These are phyloP conservation scores for Caenorhabditis sp. DNA, from an alignment of 2,888 invertebrate species.

Conservation along the genomic window DNA sequence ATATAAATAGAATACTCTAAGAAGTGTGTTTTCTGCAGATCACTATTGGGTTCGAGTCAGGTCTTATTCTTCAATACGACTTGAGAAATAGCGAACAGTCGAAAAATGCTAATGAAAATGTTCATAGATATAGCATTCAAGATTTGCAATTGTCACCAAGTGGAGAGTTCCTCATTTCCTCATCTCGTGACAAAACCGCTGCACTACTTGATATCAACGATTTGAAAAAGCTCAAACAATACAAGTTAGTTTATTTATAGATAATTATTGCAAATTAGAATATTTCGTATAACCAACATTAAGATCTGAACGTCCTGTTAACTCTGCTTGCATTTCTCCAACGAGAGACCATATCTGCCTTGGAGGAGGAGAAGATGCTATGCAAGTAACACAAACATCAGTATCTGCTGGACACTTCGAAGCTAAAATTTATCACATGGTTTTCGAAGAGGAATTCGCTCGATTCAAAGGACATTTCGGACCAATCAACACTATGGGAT, in stretches of 20 bases:
- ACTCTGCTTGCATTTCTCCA: conserved; percentile 96
- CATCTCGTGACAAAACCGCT: conserved; percentile 93
- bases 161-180: conserved; percentile 83
- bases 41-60: conserved; percentile 43
- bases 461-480: conserved; percentile 99
- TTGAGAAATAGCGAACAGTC: conserved; percentile 76
- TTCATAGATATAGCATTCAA: conserved; percentile 78
- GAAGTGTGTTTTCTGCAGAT: conserved; percentile 7
- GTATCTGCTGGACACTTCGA: conserved; percentile 95
- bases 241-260: conserved; percentile 77
- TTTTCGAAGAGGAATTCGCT: conserved; percentile 96
- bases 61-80: conserved; percentile 86
- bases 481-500: conserved; percentile 96
- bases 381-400: conserved; percentile 91
- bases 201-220: conserved; percentile 84
- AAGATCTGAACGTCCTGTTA: conserved; percentile 88
- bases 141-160: conserved; percentile 89
- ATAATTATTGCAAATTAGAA: conserved; percentile 1
- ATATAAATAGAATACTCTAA: too few relatives aligned
- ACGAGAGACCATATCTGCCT: conserved; percentile 90
- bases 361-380: conserved; percentile 99
- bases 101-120: conserved; percentile 73
- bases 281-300: conserved; percentile 12
- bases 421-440: conserved; percentile 88
- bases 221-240: conserved; percentile 87